Base-by-base conservation (phyloP, 1,140 invertebrate species). In the Subanguina moxae region DNA sequence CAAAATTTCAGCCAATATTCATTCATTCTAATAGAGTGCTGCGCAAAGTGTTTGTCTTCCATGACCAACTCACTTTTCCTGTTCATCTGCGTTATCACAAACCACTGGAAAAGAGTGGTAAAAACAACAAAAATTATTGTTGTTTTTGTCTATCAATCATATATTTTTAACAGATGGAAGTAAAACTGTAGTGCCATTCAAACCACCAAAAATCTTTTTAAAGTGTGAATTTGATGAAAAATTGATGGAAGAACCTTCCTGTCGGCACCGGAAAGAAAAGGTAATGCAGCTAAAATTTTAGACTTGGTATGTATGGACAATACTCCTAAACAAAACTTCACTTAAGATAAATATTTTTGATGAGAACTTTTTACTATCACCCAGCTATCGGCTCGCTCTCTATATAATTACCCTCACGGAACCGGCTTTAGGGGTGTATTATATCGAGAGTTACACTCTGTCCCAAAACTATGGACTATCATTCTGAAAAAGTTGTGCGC, bases 41-140 rank as follows among this genome's bases (percentile, higher is more conserved):
- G 17, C 28, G 62, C n/a, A 64, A 64, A 62, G 62, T 64, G 42
- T 64, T 64, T 38, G n/a, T 57, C 62, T 64, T 61, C 42, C 1
- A 64, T 7, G 62, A 64, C 27, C 17, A 25, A n/a, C 62, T 64
- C 61, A 64, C 3, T 8, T 64, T 64, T 28, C 62, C 62, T 19
- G 27, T 64, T 7, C 62, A 64, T 28, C 15, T 64, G 13, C 62
- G 62, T 19, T 64, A 64, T 64, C 62, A 64, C 27, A 23, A n/a
- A 27, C 13, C 62, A 3, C 3, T 64, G 19, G 62, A 62, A 64
- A 64, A 28, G 13, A 15, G 64, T 28, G 62, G 62, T 64, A 64
- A 65, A n/a, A 19, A 59, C 3, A 19, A 56, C 8, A 8, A 19
- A 64, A 21, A 58, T 58, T 8, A 64, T 59, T 19, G 3, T n/a